phyloP scores from a whole-genome alignment of 1,140 invertebrate genomes.

The Bombus sibiricus region DNA sequence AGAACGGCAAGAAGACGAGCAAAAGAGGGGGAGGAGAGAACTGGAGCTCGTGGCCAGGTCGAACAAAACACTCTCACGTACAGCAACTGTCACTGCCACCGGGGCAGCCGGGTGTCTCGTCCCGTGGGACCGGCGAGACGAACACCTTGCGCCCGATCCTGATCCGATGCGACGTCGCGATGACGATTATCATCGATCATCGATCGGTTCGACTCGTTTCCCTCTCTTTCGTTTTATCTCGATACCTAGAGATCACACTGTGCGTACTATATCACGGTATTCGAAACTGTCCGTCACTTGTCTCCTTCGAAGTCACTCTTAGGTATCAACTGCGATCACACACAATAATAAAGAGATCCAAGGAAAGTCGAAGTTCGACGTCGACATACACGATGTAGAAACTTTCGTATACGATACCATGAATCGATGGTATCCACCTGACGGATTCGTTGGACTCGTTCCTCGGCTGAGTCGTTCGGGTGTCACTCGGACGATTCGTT shows the following conservation, averaged over 20 bases:
- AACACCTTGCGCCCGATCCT: conserved; percentile 43
- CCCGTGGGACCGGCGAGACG: conserved; percentile 53
- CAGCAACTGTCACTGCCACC: conserved; percentile 72
- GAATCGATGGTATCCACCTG: too few relatives aligned
- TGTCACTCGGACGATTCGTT: conserved; percentile 26
- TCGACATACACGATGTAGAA: not conserved
- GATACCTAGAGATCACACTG: not conserved
- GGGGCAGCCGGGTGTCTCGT: conserved; percentile 45
- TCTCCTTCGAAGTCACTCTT: conserved; percentile 17
- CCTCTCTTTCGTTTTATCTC: not conserved
- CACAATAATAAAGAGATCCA: conserved; percentile 8
- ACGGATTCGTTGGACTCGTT: not conserved
- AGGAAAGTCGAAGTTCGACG: not conserved
- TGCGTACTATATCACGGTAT: too few relatives aligned
- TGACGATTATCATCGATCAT: conserved; percentile 52
- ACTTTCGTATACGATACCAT: not conserved
- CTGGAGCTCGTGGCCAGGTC: not conserved
- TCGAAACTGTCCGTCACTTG: conserved; percentile 3
- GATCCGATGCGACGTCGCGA: conserved; percentile 1
- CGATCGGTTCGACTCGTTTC: not conserved
- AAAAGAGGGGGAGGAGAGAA: conserved; percentile 41
- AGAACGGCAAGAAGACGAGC: conserved; percentile 39
- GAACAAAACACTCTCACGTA: conserved; percentile 73
- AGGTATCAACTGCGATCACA: conserved; percentile 15
- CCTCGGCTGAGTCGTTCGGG: not conserved